Evolutionary conservation across 1,140 invertebrate genomes (phyloP).

Genomic region (Pseudomyrmex gracilis): DNA sequence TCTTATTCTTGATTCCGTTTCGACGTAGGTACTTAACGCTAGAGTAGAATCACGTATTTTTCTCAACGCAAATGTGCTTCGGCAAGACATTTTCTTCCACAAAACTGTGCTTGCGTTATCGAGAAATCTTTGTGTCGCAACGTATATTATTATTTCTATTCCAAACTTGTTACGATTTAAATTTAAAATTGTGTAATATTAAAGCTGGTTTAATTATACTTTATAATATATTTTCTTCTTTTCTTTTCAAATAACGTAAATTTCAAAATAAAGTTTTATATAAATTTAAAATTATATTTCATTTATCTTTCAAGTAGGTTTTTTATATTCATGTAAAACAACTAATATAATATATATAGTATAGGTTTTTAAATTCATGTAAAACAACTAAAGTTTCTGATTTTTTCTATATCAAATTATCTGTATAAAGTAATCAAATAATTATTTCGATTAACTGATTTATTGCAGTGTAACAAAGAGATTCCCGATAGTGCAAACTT

Average conservation of each 20-base stretch:
- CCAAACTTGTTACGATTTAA: background rate
- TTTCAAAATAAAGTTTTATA: no score
- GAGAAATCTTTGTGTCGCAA: constrained; percentile 30
- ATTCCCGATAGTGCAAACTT: constrained; percentile 24
- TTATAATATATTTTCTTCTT: no score
- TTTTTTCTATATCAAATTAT: no score
- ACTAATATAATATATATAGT: no score
- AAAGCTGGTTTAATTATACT: no score
- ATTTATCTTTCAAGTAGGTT: no score
- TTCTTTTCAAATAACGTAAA: no score
- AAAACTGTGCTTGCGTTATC: constrained; percentile 7
- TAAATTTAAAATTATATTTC: no score
- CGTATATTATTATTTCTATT: background rate
- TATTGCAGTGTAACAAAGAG: constrained; percentile 9
- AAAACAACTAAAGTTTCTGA: no score
- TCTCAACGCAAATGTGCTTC: constrained; percentile 40
- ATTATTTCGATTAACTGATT: constrained; percentile 4
- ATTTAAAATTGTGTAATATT: background rate
- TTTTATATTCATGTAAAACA: no score
- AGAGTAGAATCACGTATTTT: constrained; percentile 49
- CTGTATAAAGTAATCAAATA: no score
- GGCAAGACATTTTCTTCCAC: constrained; percentile 53
- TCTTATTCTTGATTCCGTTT: constrained; percentile 54
- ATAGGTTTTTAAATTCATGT: no score
- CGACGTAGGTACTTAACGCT: constrained; percentile 45